Evolutionary conservation across 1,140 invertebrate species (phyloP).

Genomic region (Listronotus oregonensis): DNA sequence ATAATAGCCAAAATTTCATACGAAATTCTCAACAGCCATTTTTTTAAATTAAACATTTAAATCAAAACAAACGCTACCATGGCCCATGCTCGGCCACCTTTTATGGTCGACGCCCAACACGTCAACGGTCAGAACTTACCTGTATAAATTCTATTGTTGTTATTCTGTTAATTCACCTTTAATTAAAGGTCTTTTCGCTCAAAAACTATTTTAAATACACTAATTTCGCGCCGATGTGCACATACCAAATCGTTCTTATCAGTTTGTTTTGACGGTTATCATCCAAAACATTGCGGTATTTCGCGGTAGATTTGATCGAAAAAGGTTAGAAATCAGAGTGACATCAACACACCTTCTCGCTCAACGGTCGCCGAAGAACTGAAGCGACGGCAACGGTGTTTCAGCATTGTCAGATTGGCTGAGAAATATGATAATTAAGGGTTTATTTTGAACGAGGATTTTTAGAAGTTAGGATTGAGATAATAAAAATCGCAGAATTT

Average conservation of each 20-base stretch:
- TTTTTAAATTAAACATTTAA: too few relatives aligned
- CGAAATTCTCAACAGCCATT: too few relatives aligned
- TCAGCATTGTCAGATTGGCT: too few relatives aligned
- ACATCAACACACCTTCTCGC: too few relatives aligned
- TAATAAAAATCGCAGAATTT: too few relatives aligned
- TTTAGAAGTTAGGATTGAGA: too few relatives aligned
- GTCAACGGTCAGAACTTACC: conserved; percentile 34
- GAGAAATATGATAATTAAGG: too few relatives aligned
- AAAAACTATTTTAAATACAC: conserved; percentile 6
- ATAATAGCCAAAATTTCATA: background rate
- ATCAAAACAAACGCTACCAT: conserved; percentile 24
- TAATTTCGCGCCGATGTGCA: conserved; percentile 8
- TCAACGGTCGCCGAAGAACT: too few relatives aligned
- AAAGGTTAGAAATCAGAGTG: too few relatives aligned
- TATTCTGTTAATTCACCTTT: conserved; percentile 3
- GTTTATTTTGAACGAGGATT: too few relatives aligned
- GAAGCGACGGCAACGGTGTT: too few relatives aligned
- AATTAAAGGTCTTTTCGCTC: conserved; percentile 2
- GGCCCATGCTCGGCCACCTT: conserved; percentile 16
- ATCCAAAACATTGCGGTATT: conserved; percentile 18
- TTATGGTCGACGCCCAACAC: conserved; percentile 33
- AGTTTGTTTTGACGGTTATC: conserved; percentile 10
- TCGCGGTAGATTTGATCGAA: background rate
- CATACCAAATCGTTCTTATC: conserved; percentile 1
- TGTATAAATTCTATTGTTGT: conserved; percentile 21